These are phyloP conservation scores for Lytechinus variegatus DNA, from an alignment of 35 echinoderm and acorn worm genomes.

Conservation along the genomic window DNA sequence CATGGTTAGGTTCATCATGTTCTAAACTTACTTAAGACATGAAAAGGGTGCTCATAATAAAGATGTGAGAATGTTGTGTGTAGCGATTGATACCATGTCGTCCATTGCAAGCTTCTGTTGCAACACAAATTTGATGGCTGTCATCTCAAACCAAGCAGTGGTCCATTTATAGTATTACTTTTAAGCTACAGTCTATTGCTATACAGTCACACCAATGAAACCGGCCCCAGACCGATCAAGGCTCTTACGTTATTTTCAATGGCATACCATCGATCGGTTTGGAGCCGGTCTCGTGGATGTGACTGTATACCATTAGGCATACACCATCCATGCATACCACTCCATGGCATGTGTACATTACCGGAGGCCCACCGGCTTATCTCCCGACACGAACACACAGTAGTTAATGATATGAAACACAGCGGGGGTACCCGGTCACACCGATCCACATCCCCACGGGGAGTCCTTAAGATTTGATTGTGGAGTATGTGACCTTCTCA, in stretches of 20 bases:
- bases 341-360: conserved; percentile 4
- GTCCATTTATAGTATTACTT: background rate
- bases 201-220: too few relatives aligned
- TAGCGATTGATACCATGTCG: background rate
- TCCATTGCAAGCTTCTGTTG: background rate
- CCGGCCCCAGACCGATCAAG: too few relatives aligned
- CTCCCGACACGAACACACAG: background rate
- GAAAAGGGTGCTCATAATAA: too few relatives aligned
- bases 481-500: background rate
- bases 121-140: background rate
- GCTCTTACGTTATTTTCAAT: too few relatives aligned
- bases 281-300: too few relatives aligned
- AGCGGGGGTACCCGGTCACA: background rate
- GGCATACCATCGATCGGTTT: too few relatives aligned
- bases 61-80: too few relatives aligned
- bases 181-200: background rate
- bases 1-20: too few relatives aligned
- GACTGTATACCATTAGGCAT: background rate
- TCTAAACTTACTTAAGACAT: too few relatives aligned
- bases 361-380: background rate
- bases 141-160: background rate
- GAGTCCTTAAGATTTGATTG: background rate
- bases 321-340: background rate
- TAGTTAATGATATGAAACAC: background rate
- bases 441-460: background rate